Evolutionary conservation across 2,797 vertebrate species (phyloP).

Genomic region (Silurus lanzhouensis): DNA sequence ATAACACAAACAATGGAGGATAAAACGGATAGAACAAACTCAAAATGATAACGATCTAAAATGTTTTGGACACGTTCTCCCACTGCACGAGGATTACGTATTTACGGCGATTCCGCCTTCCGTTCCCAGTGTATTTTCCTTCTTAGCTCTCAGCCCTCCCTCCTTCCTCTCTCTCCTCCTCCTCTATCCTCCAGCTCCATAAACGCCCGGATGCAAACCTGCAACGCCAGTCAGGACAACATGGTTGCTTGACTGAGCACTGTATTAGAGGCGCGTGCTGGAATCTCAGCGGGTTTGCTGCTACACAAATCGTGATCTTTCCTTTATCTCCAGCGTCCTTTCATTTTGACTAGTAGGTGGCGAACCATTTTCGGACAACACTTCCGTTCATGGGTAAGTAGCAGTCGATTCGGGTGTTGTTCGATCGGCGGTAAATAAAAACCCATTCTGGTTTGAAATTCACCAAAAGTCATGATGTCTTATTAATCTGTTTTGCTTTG

Average conservation of each 20-base stretch:
- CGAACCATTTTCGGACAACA: not conserved
- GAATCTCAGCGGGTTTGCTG: slow-evolving; percentile 42
- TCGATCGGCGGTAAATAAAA: not conserved
- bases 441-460: not conserved
- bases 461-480: not conserved
- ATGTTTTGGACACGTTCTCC: not conserved
- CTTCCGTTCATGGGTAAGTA: not conserved
- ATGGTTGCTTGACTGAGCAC: slow-evolving; percentile 52
- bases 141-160: not conserved
- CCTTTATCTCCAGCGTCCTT: not conserved
- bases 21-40: not conserved
- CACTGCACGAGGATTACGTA: not conserved
- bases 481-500: too few relatives aligned
- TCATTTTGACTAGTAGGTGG: not conserved
- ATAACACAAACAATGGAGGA: not conserved
- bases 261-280: slow-evolving; percentile 43
- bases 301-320: not conserved
- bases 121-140: not conserved
- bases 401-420: not conserved
- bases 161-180: not conserved
- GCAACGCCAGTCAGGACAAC: slow-evolving; percentile 50
- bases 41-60: not conserved
- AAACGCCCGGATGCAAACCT: slow-evolving; percentile 55
- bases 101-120: not conserved
- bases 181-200: slow-evolving; percentile 36